phyloP scores from a whole-genome alignment of 2,888 invertebrate species.

The Pammene fasciana region DNA sequence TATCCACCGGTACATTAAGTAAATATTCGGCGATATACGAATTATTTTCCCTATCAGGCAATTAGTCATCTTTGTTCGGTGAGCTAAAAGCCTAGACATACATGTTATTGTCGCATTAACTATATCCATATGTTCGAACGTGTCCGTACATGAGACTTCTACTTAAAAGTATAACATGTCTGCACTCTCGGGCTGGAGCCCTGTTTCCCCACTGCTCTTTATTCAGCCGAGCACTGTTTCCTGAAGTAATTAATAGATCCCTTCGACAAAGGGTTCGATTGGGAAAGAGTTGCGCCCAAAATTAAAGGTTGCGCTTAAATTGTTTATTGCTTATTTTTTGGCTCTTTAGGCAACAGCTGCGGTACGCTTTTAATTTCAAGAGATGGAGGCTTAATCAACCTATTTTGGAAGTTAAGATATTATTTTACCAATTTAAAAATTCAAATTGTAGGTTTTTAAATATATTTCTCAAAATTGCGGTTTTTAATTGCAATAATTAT shows the following conservation, averaged over 20 bases:
- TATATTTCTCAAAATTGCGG: no score
- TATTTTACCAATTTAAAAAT: neutral
- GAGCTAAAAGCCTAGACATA: no score
- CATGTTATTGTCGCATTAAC: no score
- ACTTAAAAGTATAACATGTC: neutral
- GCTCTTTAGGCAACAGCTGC: conserved; percentile 7
- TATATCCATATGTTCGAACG: no score
- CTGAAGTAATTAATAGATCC: conserved; percentile 35
- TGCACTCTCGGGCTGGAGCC: neutral
- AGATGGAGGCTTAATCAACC: neutral
- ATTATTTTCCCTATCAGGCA: no score
- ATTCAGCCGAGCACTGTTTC: conserved; percentile 16
- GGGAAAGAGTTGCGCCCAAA: conserved; percentile 33
- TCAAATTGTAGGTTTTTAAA: no score
- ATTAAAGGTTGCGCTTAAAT: conserved; percentile 36
- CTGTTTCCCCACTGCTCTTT: conserved; percentile 19
- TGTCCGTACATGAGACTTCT: neutral
- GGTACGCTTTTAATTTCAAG: neutral
- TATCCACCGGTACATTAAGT: no score
- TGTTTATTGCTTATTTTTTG: conserved; percentile 35
- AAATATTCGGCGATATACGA: no score
- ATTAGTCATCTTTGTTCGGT: no score
- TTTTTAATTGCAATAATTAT: no score
- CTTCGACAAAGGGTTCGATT: conserved; percentile 40
- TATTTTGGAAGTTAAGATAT: neutral